phyloP scores from a whole-genome alignment of 1,140 invertebrate species.

The Neelides sp. region DNA sequence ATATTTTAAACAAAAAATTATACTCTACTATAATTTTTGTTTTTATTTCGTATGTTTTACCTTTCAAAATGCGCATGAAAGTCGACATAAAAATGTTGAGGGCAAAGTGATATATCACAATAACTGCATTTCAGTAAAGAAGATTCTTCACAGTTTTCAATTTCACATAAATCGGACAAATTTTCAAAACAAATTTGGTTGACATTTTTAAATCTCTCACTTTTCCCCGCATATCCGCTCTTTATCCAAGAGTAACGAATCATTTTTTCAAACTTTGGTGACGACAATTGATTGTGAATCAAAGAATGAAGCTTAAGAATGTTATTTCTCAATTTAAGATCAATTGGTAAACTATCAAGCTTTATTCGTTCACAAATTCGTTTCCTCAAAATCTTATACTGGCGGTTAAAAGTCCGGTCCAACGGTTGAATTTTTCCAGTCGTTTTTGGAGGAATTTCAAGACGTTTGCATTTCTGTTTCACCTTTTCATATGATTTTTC shows the following conservation, averaged over 20 bases:
- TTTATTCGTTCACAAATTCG: neutral
- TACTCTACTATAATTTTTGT: too few species aligned
- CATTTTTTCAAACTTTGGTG: constrained; percentile 1
- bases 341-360: neutral
- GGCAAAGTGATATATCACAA: neutral
- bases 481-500: neutral
- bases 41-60: too few species aligned
- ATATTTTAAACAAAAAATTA: too few species aligned
- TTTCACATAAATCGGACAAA: neutral
- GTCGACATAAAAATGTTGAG: neutral
- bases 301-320: constrained; percentile 9
- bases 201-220: neutral
- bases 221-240: neutral
- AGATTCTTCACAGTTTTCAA: neutral
- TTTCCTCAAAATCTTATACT: constrained; percentile 2
- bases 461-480: neutral
- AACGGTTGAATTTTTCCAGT: neutral
- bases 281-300: constrained; percentile 10
- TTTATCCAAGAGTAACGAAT: neutral
- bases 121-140: neutral
- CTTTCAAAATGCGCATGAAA: neutral
- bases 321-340: neutral
- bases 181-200: neutral
- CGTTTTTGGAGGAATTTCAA: constrained; percentile 5
- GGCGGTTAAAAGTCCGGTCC: neutral